phyloP scores from a whole-genome alignment of 2,888 invertebrate species.

The Parapristionchus giblindavisi region DNA sequence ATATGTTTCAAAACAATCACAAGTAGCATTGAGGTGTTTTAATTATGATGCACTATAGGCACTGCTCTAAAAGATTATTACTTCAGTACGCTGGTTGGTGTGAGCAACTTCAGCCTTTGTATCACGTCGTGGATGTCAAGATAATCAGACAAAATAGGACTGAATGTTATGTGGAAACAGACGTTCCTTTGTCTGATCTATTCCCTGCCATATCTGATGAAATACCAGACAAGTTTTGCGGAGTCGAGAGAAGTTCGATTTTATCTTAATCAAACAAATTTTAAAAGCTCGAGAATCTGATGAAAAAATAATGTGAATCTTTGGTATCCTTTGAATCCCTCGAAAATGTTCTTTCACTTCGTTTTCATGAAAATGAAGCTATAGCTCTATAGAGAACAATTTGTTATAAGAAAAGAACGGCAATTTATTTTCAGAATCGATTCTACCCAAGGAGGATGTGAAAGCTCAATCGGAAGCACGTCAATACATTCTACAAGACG shows the following conservation, averaged over 20 bases:
- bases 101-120: slow-evolving; percentile 61
- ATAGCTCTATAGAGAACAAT: too few species aligned
- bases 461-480: slow-evolving; percentile 18
- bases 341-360: too few species aligned
- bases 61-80: neutral
- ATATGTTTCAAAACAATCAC: neutral
- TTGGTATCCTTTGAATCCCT: too few species aligned
- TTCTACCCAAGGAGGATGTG: slow-evolving; percentile 10
- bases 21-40: neutral
- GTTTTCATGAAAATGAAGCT: too few species aligned
- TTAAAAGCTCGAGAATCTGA: neutral
- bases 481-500: slow-evolving; percentile 21
- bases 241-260: neutral
- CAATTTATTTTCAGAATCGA: slow-evolving; percentile 12
- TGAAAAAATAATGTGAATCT: neutral
- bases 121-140: slow-evolving; percentile 57
- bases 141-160: slow-evolving; percentile 47
- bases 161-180: slow-evolving; percentile 62
- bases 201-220: slow-evolving; percentile 59
- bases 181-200: slow-evolving; percentile 58
- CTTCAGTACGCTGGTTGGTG: slow-evolving; percentile 69
- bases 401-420: too few species aligned
- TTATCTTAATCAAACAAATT: neutral
- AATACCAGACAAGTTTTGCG: slow-evolving; percentile 19
- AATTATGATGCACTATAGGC: neutral